Evolutionary conservation across 2,797 vertebrate species (phyloP).

Genomic region (Phylloscopus collybita): DNA sequence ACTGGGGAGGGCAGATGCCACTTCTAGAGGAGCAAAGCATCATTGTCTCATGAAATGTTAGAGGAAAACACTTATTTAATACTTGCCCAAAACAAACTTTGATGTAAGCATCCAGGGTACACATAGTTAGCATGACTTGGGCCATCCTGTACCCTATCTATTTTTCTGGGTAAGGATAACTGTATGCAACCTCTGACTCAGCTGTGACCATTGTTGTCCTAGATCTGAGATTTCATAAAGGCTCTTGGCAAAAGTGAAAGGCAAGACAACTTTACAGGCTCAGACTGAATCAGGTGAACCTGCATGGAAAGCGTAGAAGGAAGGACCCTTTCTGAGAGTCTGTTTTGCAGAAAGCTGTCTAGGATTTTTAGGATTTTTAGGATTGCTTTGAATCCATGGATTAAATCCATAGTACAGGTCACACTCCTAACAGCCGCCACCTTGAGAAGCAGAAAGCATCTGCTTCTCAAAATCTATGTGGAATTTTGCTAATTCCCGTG

Average conservation of each 20-base stretch:
- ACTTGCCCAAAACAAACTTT: neutral
- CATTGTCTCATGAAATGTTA: neutral
- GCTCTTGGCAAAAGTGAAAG: neutral
- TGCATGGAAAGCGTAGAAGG: rapidly evolving
- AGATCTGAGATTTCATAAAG: neutral
- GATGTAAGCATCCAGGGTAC: neutral
- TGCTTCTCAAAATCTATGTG: neutral
- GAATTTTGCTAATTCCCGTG: neutral
- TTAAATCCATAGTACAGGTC: neutral
- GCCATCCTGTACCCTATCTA: neutral
- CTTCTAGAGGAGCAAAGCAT: neutral
- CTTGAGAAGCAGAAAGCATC: neutral
- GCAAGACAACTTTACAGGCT: neutral
- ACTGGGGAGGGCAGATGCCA: neutral
- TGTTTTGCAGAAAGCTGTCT: neutral
- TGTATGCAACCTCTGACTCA: neutral
- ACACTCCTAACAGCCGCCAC: neutral
- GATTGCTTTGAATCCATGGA: neutral
- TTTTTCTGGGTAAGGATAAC: neutral
- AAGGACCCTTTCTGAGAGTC: neutral
- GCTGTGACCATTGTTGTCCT: neutral
- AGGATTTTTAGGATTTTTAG: neutral
- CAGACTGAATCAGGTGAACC: neutral
- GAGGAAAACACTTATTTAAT: neutral
- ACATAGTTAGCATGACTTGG: neutral